These are phyloP conservation scores for Telmatochromis sp. DNA, from an alignment of 2,113 vertebrate genomes.

Conservation along the genomic window DNA sequence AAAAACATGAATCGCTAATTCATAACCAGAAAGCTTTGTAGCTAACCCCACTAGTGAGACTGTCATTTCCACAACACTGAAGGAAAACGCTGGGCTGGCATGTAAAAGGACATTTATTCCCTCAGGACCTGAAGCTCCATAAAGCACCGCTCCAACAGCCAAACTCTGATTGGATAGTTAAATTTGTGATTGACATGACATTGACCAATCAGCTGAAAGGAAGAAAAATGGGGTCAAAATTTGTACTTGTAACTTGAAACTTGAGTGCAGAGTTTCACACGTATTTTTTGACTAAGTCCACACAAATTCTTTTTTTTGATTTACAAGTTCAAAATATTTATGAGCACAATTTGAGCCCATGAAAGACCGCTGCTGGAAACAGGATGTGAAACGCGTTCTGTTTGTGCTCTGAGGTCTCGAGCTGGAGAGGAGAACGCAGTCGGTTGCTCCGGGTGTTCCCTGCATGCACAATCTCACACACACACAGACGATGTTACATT, in stretches of 20 bases:
- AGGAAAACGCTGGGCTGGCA: too few relatives aligned
- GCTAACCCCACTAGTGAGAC: fast-evolving
- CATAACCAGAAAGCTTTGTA: not conserved
- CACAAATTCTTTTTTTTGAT: not conserved
- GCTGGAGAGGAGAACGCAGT: not conserved
- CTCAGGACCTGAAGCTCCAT: not conserved
- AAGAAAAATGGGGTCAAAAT: not conserved
- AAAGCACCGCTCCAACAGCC: not conserved
- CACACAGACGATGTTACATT: not conserved
- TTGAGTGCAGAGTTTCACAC: not conserved
- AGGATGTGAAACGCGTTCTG: not conserved
- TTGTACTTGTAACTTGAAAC: not conserved
- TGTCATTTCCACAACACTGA: too few relatives aligned
- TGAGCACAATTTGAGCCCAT: not conserved
- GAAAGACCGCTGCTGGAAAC: not conserved
- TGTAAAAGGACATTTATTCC: not conserved
- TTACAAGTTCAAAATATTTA: not conserved
- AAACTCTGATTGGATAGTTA: not conserved
- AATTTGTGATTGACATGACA: not conserved
- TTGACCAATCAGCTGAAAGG: not conserved
- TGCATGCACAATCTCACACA: not conserved
- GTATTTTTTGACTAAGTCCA: not conserved
- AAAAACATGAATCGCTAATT: fast-evolving
- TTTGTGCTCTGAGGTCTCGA: not conserved
- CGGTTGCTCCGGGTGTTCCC: not conserved